Evolutionary conservation across 2,888 invertebrate genomes (phyloP).

Genomic region (Chrysina gloriosa): DNA sequence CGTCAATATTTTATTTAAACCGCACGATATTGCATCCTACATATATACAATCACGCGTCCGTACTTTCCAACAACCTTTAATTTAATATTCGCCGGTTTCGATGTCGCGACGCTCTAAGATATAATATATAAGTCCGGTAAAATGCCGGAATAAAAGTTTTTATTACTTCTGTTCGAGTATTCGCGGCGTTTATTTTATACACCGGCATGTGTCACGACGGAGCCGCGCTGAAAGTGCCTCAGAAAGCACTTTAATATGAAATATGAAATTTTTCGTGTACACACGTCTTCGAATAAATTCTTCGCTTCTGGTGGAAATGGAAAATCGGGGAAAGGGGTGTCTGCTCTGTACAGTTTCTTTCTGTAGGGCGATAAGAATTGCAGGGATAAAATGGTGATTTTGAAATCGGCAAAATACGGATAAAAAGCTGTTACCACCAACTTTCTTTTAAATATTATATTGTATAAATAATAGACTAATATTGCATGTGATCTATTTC

Average conservation of each 20-base stretch:
- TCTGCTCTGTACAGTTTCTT: too few relatives aligned
- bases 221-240: constrained; percentile 20
- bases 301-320: neutral
- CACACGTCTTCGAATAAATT: constrained; percentile 1
- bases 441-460: too few relatives aligned
- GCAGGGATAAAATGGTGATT: too few relatives aligned
- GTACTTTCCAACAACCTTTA: too few relatives aligned
- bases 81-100: constrained; percentile 8
- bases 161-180: constrained; percentile 24
- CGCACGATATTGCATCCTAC: neutral
- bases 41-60: too few relatives aligned
- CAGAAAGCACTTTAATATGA: constrained; percentile 27
- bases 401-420: too few relatives aligned
- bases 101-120: neutral
- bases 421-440: too few relatives aligned
- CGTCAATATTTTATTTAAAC: constrained; percentile 1
- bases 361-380: too few relatives aligned
- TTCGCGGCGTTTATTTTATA: constrained; percentile 27
- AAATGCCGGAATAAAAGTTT: constrained; percentile 21
- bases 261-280: constrained; percentile 26
- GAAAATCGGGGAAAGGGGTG: neutral
- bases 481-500: too few relatives aligned
- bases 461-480: too few relatives aligned
- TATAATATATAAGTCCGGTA: constrained; percentile 13
- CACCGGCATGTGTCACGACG: constrained; percentile 19